A percentile compares a stretch with the other conserved stretches of the same genome.
phyloP scores from a whole-genome alignment of 2,113 vertebrate species.

The Holacanthus passer region DNA sequence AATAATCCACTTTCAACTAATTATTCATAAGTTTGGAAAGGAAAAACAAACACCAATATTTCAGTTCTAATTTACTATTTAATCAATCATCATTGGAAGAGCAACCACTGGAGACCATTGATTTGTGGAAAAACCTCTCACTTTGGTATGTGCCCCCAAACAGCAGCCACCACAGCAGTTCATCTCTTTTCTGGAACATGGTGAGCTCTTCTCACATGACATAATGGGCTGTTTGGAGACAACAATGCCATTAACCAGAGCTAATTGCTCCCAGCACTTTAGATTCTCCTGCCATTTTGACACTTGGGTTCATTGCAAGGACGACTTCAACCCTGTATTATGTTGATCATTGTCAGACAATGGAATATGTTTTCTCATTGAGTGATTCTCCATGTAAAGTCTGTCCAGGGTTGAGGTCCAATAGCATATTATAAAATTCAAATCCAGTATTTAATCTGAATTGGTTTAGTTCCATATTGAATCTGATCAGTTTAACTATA shows the following conservation, averaged over 20 bases:
- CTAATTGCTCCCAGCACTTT: constrained; percentile 57
- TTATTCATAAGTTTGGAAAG: neutral
- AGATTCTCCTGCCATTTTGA: constrained; percentile 14
- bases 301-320: neutral
- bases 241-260: constrained; percentile 59
- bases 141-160: constrained; percentile 29
- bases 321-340: neutral
- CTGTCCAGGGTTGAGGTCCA: neutral
- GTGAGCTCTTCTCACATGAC: constrained; percentile 15
- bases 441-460: neutral
- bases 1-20: neutral
- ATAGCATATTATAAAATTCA: neutral
- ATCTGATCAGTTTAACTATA: too few relatives aligned
- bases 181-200: constrained; percentile 49
- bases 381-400: neutral
- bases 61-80: neutral
- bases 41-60: neutral
- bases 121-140: constrained; percentile 30
- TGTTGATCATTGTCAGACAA: neutral
- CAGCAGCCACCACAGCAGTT: constrained; percentile 16
- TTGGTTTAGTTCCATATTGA: neutral
- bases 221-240: constrained; percentile 58
- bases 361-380: neutral
- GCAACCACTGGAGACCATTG: constrained; percentile 21
- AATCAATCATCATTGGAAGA: constrained; percentile 25